Percentiles rank a stretch among this genome's conserved stretches.
Conservation (phyloP, 2,888 invertebrate species). For the Macropis europaea region DNA sequence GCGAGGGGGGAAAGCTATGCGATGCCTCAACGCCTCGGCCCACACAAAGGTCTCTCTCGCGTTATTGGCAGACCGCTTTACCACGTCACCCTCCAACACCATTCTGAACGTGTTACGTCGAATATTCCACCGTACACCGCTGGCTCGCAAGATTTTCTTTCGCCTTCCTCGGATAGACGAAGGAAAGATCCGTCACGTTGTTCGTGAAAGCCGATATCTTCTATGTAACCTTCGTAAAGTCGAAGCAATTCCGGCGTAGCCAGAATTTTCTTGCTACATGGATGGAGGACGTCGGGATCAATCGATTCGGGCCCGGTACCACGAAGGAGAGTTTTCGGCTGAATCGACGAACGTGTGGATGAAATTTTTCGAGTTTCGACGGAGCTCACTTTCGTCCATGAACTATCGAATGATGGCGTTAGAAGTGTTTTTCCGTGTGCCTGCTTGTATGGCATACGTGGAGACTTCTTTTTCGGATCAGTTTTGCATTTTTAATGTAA, state of each 20-base stretch:
- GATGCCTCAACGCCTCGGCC: conserved; percentile 72
- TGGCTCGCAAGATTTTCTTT: conserved; percentile 63
- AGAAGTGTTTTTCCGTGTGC: background rate
- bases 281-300: conserved; percentile 40
- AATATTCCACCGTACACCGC: conserved; percentile 62
- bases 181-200: conserved; percentile 63
- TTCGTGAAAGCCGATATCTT: conserved; percentile 65
- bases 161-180: conserved; percentile 55
- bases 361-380: conserved; percentile 3
- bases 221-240: conserved; percentile 61
- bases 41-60: conserved; percentile 68
- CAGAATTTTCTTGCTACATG: conserved; percentile 60
- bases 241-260: conserved; percentile 56
- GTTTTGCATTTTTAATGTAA: no score
- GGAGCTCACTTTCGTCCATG: background rate
- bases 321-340: background rate
- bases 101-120: conserved; percentile 66
- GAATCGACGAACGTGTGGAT: conserved; percentile 9
- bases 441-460: no score
- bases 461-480: no score
- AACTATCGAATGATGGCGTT: no score
- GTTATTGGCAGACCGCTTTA: conserved; percentile 71
- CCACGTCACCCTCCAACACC: conserved; percentile 65
- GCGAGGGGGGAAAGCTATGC: conserved; percentile 62
- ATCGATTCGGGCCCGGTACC: conserved; percentile 26